Conservation (phyloP, 2,113 vertebrate species). For the Eupsittula cactorum region DNA sequence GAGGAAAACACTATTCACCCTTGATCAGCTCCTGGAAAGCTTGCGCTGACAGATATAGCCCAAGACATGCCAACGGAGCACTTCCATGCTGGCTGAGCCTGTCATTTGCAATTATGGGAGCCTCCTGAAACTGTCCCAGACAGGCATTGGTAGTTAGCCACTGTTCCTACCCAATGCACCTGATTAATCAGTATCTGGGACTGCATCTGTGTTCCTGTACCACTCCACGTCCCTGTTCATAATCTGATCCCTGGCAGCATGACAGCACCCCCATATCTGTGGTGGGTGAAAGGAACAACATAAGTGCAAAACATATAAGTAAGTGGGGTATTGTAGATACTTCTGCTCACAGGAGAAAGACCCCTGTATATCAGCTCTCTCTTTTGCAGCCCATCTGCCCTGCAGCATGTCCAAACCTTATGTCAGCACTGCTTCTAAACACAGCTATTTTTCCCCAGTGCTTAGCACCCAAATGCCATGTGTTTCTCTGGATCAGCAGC, state of each 20-base stretch:
- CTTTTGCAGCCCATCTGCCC: not conserved
- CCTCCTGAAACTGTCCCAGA: not conserved
- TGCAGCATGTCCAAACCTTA: not conserved
- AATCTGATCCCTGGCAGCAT: not conserved
- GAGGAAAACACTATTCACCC: not conserved
- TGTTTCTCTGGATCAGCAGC: not conserved
- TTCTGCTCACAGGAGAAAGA: not conserved
- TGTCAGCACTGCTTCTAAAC: not conserved
- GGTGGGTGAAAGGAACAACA: not conserved
- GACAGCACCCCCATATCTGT: not conserved
- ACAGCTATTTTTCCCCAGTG: not conserved
- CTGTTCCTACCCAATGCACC: slow-evolving; percentile 24
- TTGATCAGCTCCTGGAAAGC: slow-evolving; percentile 16
- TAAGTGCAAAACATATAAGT: not conserved
- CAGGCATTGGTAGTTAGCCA: not conserved
- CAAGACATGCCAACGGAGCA: not conserved
- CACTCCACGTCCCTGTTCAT: not conserved
- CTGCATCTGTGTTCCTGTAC: not conserved
- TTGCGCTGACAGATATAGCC: not conserved
- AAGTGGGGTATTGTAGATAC: not conserved
- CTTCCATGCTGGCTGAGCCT: slow-evolving; percentile 9
- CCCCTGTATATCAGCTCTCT: not conserved
- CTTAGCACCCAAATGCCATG: not conserved
- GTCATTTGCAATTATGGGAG: not conserved
- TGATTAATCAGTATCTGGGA: not conserved